Base-by-base conservation (phyloP, 2,113 vertebrate genomes). In the Scomber japonicus region DNA sequence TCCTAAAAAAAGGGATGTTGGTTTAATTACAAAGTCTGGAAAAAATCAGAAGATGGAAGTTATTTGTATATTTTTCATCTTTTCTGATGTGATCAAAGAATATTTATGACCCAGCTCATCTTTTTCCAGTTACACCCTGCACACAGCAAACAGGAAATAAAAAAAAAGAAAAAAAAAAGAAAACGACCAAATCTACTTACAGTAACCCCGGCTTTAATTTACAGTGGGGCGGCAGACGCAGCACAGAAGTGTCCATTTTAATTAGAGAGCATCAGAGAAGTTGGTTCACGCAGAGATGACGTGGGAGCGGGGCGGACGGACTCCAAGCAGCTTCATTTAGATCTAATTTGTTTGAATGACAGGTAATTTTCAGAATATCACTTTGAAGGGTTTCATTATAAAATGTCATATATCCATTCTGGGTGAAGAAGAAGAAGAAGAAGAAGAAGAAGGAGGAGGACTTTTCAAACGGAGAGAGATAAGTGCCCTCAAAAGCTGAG, bases 321-420 rank as follows among this genome's bases (percentile, higher is more conserved):
- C 76, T 88, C 76, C 76, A 60, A 82, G 87, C 69, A 71, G 87
- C 85, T 88, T 79, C 74, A 86, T 88, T 88, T 86, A 84, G 79
- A 86, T 82, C 81, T 67, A 74, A 86, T 89, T 88, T 89, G 76
- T 84, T 86, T 88, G 83, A 92, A 86, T 88, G 84, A 76, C 88
- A 82, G 88, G 78, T 89, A 88, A 79, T 89, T 89, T 88, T 81
- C 78, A 0, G 72, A 77, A 70, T 50, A 31, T 1, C 72, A 88
- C 82, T 78, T 81, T 61, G 88, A 27, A 87, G 82, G 80, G 50
- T 86, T 87, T 87, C 82, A 87, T 84, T 86, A 84, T 62, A 86
- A 82, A 50, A 77, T 70, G 87, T 83, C 87, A 82, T 31, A 49
- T 24, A 66, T 87, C 54, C 71, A 84, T 79, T 83, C 81, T 79